Base-by-base conservation (phyloP, 2,113 vertebrate species). In the Eonycteris spelaea region DNA sequence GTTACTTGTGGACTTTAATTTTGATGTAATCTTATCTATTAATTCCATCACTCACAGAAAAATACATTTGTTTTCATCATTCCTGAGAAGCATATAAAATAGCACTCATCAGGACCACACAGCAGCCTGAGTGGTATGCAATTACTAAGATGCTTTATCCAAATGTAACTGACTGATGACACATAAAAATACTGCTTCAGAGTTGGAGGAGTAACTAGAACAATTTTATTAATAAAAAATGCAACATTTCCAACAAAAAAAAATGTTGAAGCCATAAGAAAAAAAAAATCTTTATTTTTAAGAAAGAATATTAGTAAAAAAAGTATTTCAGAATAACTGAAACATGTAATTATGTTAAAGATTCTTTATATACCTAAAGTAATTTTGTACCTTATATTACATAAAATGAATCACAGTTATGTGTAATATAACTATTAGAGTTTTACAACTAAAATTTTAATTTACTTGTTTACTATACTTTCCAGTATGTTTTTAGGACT, bases 21-120 rank as follows among this genome's bases (percentile, higher is more conserved):
- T 89, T 86, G 63, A 89, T 86, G 67, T 91, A 43, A 91, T 93
- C 89, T 94, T 86, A 85, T 71, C 77, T 93, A 86, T 89, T 92
- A 94, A 93, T 92, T 86, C 67, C 85, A 63, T 33, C 55, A 91
- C 19, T 73, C 68, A 91, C 68, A 91, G 43, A 75, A 77, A 93
- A 96, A 63, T 6, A 80, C n/a, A 86, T 86, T 48, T 85, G 63
- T 88, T 96, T 74, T 71, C 61, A 91, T 86, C 83, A 82, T 86
- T 91, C 73, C 61, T 70, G 24, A 96, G 61, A 85, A 90, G 43
- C 48, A 26, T 68, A 74, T 80, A 86, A 93, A 92, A 91, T 3
- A 91, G 40, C 40, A 63, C 6, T 86, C 73, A 48, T 87, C 68
- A 67, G 80, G 63, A 40, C 19, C 28, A 77, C 71, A 70, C 1